Base-by-base conservation (phyloP, 2,797 vertebrate genomes). In the Ispidina lecontei region DNA sequence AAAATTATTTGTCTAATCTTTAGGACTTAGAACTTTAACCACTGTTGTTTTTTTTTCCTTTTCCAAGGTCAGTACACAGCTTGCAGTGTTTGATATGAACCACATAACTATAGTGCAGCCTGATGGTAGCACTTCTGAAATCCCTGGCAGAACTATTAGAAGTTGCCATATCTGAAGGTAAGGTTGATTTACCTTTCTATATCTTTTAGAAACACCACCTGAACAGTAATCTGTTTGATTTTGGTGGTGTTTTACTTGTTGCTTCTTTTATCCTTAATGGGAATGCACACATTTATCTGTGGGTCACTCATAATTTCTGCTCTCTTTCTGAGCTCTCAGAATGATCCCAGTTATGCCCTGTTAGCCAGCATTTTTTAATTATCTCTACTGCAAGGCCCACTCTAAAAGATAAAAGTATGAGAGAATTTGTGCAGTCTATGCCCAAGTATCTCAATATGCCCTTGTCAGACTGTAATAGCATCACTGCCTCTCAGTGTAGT, bases 381-480 rank as follows among this genome's bases (percentile, higher is more conserved):
- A 74, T 82, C 71, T 75, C 62, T 75, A 49, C 55, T 72, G 41
- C 68, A 77, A 71, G 23, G 8, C 12, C 22, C n/a, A 56, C 69
- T 52, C 41, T 76, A 44, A 87, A 74, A 87, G n/a, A 86, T 25
- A 83, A 86, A 95, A 75, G 60, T 82, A 21, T 47, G 72, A 43
- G 62, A 73, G 37, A 75, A 69, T 46, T 72, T 87, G 46, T 91
- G 56, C n/a, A 54, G 26, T 37, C 60, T 60, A 7, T 41, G 69
- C 31, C 37, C 64, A 64, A 82, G 69, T 60, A 29, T 74, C 76
- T 91, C 84, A 79, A 70, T 69, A 92, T 86, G 90, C 81, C 88
- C 84, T 95, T 95, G 79, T 72, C 84, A 84, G 68, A 35, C 70
- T 67, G 28, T n/a, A 89, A 84, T 4, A 58, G 37, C 81, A 69